phyloP scores from a whole-genome alignment of 1,140 invertebrate genomes.

The Neodiprion lecontei region DNA sequence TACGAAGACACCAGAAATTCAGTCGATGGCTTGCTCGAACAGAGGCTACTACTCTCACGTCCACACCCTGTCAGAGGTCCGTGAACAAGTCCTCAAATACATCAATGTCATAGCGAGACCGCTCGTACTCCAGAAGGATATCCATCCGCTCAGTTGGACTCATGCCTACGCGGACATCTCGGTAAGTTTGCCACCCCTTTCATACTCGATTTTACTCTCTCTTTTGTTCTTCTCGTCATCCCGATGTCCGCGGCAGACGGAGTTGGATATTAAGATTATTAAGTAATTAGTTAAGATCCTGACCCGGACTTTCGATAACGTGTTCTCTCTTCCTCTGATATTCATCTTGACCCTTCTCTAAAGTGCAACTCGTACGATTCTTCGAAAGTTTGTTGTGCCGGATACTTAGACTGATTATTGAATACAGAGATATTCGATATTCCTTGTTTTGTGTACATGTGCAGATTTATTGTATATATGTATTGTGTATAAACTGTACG shows the following conservation, averaged over 20 bases:
- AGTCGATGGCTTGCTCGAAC: slow-evolving; percentile 96
- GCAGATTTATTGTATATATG: no score
- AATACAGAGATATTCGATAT: no score
- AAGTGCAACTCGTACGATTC: no score
- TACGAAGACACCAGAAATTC: slow-evolving; percentile 88
- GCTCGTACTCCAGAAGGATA: slow-evolving; percentile 76
- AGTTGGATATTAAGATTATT: no score
- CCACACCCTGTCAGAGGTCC: slow-evolving; percentile 90
- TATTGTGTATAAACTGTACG: no score
- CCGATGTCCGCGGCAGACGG: neutral
- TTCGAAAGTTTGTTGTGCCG: no score
- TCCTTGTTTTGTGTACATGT: no score
- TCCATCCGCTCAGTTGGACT: slow-evolving; percentile 88
- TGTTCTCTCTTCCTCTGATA: no score
- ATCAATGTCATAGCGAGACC: slow-evolving; percentile 89
- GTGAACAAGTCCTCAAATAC: slow-evolving; percentile 92
- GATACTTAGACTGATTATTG: no score
- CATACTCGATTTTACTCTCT: neutral
- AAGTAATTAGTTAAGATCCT: no score
- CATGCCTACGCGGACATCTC: slow-evolving; percentile 86
- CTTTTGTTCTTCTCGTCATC: neutral
- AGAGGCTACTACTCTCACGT: slow-evolving; percentile 94
- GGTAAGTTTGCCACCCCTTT: slow-evolving; percentile 64
- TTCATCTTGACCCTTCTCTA: no score
- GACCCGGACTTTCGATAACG: no score